Conservation (phyloP, 1,140 invertebrate genomes). For the Calliphora vicina region DNA sequence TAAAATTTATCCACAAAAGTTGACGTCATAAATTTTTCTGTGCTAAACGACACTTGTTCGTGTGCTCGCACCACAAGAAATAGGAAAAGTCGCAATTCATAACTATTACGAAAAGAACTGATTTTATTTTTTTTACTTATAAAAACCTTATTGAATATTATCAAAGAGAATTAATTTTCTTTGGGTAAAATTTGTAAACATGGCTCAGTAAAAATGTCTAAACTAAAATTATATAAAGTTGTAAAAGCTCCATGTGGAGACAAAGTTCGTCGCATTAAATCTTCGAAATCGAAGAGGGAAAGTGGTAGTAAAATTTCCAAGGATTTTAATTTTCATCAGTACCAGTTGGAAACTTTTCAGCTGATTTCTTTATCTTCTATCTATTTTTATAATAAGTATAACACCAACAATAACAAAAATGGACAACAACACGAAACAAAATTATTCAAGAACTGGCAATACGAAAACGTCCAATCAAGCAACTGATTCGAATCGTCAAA, state of each 20-base stretch:
- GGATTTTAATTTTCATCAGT: neutral
- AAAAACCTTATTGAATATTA: neutral
- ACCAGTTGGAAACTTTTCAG: conserved; percentile 9
- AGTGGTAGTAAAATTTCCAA: conserved; percentile 49
- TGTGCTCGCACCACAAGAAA: neutral
- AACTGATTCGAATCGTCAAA: conserved; percentile 52
- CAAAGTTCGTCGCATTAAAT: conserved; percentile 55
- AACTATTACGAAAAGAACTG: neutral
- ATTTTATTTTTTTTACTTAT: neutral
- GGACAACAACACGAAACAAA: conserved; percentile 53
- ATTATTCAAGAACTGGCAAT: conserved; percentile 48
- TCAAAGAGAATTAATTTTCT: neutral
- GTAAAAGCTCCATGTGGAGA: conserved; percentile 73
- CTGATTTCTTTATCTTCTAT: conserved; percentile 30
- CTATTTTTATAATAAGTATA: conserved; percentile 41
- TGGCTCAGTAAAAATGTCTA: conserved; percentile 80
- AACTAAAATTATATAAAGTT: conserved; percentile 67
- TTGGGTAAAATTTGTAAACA: conserved; percentile 66
- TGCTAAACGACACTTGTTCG: neutral
- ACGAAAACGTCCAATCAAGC: conserved; percentile 44
- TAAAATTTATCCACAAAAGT: neutral
- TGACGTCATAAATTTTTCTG: neutral
- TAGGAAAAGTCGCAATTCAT: neutral
- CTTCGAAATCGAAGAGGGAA: conserved; percentile 29
- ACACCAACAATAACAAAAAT: conserved; percentile 47